Percentiles rank a stretch among this genome's conserved stretches.
phyloP scores from a whole-genome alignment of 1,140 invertebrate species.

The Drosophila nigrodunni region DNA sequence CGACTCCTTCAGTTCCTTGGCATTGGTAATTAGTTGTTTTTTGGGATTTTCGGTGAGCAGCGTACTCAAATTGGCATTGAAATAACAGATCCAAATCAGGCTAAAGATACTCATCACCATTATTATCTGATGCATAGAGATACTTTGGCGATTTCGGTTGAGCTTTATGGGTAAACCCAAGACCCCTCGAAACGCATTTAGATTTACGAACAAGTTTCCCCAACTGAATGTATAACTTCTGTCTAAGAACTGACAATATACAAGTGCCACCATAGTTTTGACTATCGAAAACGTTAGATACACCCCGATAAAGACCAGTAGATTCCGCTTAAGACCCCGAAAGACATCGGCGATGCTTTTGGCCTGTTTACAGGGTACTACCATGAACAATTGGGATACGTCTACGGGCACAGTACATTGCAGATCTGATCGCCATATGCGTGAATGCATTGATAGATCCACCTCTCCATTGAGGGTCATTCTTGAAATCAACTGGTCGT shows the following conservation, averaged over 20 bases:
- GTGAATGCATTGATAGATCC: background rate
- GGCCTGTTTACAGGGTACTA: slow-evolving; percentile 41
- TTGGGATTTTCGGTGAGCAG: slow-evolving; percentile 33
- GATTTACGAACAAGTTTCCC: slow-evolving; percentile 33
- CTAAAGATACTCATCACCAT: slow-evolving; percentile 55
- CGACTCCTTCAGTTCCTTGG: slow-evolving; percentile 28
- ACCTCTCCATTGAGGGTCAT: background rate
- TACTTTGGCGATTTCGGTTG: background rate
- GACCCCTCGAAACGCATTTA: slow-evolving; percentile 29
- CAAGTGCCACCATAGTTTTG: slow-evolving; percentile 21
- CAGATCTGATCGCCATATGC: background rate
- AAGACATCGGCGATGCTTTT: slow-evolving; percentile 29
- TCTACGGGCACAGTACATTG: background rate
- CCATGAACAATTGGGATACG: slow-evolving; percentile 3
- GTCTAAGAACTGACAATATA: background rate
- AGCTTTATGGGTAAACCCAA: slow-evolving; percentile 35
- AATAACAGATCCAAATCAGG: slow-evolving; percentile 38
- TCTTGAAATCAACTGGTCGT: background rate
- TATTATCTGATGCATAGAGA: slow-evolving; percentile 32
- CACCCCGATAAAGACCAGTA: slow-evolving; percentile 5
- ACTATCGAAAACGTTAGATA: slow-evolving; percentile 36
- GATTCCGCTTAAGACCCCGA: background rate
- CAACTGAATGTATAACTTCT: background rate
- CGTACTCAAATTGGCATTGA: slow-evolving; percentile 52
- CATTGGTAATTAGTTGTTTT: slow-evolving; percentile 6